Percentiles rank a stretch among this genome's conserved stretches.
Conservation (phyloP, 2,888 invertebrate genomes). For the Andrena trimmerana region DNA sequence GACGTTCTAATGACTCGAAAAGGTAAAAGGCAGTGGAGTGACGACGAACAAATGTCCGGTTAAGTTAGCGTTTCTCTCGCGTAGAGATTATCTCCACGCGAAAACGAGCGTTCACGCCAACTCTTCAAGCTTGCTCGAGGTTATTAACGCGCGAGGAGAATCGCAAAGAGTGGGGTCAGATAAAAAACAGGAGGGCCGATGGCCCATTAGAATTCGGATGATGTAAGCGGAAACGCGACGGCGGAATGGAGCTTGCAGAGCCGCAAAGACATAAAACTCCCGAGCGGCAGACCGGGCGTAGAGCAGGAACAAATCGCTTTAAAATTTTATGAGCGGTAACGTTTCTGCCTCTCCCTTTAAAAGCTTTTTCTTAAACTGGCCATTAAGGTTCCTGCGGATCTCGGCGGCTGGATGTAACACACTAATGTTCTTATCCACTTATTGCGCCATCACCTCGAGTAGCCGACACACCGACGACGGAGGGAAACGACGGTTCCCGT, state of each 20-base stretch:
- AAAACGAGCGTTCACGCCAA: no score
- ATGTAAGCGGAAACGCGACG: constrained; percentile 68
- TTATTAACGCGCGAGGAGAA: constrained; percentile 1
- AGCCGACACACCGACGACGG: constrained; percentile 10
- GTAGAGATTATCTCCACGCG: no score
- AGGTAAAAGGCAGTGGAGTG: not conserved
- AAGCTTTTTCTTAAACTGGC: constrained; percentile 78
- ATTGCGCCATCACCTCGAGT: constrained; percentile 64
- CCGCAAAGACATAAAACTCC: constrained; percentile 71
- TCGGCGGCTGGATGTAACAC: constrained; percentile 66
- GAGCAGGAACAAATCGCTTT: constrained; percentile 78
- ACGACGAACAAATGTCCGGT: no score
- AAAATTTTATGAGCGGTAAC: constrained; percentile 82
- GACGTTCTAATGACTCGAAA: not conserved
- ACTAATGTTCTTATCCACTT: constrained; percentile 78
- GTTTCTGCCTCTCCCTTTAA: constrained; percentile 74
- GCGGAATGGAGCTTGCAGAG: constrained; percentile 61
- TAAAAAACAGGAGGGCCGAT: constrained; percentile 26
- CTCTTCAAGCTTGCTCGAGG: not conserved
- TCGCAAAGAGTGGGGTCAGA: not conserved
- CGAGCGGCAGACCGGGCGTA: constrained; percentile 50
- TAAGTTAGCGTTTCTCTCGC: no score
- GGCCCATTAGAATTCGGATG: constrained; percentile 72
- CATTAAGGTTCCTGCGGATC: constrained; percentile 76
- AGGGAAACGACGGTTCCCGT: constrained; percentile 27